Evolutionary conservation across 2,113 vertebrate species (phyloP).

Genomic region (Taurulus bubalis): DNA sequence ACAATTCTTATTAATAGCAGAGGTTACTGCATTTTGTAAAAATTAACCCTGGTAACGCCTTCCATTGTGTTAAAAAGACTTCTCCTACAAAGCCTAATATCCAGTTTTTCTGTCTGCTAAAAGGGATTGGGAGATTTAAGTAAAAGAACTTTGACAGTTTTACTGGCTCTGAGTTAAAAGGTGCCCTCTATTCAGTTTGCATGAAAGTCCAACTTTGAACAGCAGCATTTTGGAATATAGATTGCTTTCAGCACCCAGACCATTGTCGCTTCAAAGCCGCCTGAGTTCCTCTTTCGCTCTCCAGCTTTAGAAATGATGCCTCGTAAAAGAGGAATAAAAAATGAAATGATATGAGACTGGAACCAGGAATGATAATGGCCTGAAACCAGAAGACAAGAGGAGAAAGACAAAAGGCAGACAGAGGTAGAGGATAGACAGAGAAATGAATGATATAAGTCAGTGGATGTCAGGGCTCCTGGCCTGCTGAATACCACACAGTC

Average conservation of each 20-base stretch:
- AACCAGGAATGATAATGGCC: conserved; percentile 42
- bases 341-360: conserved; percentile 48
- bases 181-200: conserved; percentile 56
- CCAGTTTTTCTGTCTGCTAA: conserved; percentile 50
- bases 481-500: conserved; percentile 10
- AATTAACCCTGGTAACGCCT: conserved; percentile 42
- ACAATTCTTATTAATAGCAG: conserved; percentile 58
- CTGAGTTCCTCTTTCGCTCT: conserved; percentile 46
- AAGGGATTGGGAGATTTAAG: conserved; percentile 59
- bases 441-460: conserved; percentile 31
- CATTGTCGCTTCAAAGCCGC: conserved; percentile 75
- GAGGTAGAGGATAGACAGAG: not conserved
- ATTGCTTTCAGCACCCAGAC: conserved; percentile 63
- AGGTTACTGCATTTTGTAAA: conserved; percentile 44
- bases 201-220: conserved; percentile 74
- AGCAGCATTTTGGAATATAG: conserved; percentile 68
- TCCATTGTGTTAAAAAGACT: conserved; percentile 18
- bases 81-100: conserved; percentile 45
- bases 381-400: conserved; percentile 36
- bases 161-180: conserved; percentile 73
- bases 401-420: conserved; percentile 21
- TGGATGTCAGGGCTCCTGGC: conserved; percentile 36
- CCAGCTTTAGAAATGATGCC: conserved; percentile 56
- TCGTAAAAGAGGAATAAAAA: conserved; percentile 63
- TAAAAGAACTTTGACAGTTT: conserved; percentile 59